Evolutionary conservation across 2,113 vertebrate genomes (phyloP).

Genomic region (Microcebus lehilahytsara): DNA sequence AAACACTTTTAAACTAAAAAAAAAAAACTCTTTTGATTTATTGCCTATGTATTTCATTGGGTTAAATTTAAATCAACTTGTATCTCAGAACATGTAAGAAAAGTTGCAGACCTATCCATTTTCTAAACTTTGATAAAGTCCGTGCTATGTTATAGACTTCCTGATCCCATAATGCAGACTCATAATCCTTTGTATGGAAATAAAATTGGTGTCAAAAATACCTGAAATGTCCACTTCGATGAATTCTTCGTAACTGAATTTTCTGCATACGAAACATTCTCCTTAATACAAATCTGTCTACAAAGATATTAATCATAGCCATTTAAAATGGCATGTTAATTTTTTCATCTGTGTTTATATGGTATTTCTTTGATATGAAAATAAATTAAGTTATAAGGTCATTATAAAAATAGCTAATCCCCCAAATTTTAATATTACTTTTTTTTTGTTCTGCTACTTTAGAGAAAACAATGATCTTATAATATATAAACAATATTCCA

Average conservation of each 20-base stretch:
- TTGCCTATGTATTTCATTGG: neutral
- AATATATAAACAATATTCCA: neutral
- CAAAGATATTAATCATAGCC: neutral
- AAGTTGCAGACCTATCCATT: neutral
- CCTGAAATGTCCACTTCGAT: neutral
- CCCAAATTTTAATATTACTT: neutral
- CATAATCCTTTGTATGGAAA: constrained; percentile 28
- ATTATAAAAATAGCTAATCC: neutral
- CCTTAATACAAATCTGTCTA: neutral
- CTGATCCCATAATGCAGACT: neutral
- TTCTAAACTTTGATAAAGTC: neutral
- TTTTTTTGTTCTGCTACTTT: neutral
- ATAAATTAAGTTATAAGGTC: neutral
- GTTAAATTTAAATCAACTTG: neutral
- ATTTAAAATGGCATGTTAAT: neutral
- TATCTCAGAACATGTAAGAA: neutral
- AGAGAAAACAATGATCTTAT: neutral
- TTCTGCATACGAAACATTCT: neutral
- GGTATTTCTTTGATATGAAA: constrained; percentile 18
- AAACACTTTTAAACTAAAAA: neutral
- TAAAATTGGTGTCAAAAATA: constrained; percentile 8
- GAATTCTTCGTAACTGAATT: neutral
- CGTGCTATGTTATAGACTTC: neutral
- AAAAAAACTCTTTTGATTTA: neutral
- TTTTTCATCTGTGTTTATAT: constrained; percentile 12